Conservation (phyloP, 2,797 vertebrate genomes). For the Mus caroli region DNA sequence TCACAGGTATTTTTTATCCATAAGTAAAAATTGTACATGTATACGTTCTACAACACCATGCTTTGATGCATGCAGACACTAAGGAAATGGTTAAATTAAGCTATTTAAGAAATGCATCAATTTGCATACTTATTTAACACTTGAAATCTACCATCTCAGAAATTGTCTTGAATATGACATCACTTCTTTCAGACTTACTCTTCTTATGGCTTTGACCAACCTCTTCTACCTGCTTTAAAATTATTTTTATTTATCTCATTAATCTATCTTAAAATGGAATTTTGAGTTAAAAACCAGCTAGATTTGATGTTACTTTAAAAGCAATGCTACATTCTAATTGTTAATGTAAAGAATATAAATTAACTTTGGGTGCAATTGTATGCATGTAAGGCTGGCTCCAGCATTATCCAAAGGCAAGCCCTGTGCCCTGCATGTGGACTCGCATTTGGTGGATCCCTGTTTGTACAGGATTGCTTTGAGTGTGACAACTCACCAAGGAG, state of each 20-base stretch:
- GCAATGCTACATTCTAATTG: not conserved
- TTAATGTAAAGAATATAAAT: not conserved
- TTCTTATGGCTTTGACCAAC: not conserved
- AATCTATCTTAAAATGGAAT: not conserved
- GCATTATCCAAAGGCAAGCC: not conserved
- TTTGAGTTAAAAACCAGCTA: not conserved
- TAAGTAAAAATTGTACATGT: not conserved
- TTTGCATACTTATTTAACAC: not conserved
- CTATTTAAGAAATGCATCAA: not conserved
- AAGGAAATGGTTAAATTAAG: not conserved
- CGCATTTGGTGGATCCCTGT: no score
- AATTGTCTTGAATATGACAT: not conserved
- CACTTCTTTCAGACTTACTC: not conserved
- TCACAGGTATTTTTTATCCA: not conserved
- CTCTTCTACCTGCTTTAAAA: not conserved
- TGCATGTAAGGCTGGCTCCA: no score
- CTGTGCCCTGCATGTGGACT: not conserved
- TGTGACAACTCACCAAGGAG: not conserved
- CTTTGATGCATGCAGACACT: not conserved
- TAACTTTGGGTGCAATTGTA: not conserved
- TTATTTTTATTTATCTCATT: not conserved
- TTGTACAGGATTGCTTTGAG: fast-evolving
- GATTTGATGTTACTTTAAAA: not conserved
- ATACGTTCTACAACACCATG: not conserved
- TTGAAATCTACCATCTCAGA: not conserved